Base-by-base conservation (phyloP, 2,797 vertebrate genomes). In the Pseudomugil gertrudae region DNA sequence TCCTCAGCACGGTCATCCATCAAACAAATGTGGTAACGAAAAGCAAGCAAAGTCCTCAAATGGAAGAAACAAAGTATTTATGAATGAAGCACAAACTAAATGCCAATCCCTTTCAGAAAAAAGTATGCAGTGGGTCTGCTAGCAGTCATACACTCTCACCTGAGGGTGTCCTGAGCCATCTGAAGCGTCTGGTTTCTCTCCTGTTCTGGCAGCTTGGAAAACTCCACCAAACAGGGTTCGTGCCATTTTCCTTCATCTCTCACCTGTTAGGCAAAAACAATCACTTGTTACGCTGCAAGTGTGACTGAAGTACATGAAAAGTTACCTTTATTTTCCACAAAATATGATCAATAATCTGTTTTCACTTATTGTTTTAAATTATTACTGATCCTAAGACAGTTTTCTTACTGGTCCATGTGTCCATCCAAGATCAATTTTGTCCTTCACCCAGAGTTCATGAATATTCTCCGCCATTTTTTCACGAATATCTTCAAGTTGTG, bases 381-480 rank as follows among this genome's bases (percentile, higher is more conserved):
- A 54, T 58, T 0, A 48, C 3, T 51, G 2, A 24, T 33, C 24
- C 6, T 24, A 13, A 35, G 48, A 66, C 11, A 55, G 2, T 78
- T 70, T 63, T 66, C 92, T 73, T 94, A 98, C 97, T 73, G 92
- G 85, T 80, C 95, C 96, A 75, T 96, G 92, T 35, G 94, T 96
- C 97, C 97, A 99, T 75, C 96, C 97, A 50, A 95, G 93, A 71
- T 97, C 96, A 58, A 96, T 95, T 86, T 94, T 97, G 83, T 97
- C 96, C 94, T 95, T 93, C 63, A 95, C 95, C 97, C 96, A 98
- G 75, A 98, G 94, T 69, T 98, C 97, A 57, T 99, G 97, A 79
- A 97, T 95, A 84, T 98, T 97, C 74, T 97, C 96, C 30, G 97
- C 96, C 87, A 98, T 90, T 84, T 95, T 96, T 84, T 98, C 95